Evolutionary conservation across 2,888 invertebrate species (phyloP).

Genomic region (Zele albiditarsus): DNA sequence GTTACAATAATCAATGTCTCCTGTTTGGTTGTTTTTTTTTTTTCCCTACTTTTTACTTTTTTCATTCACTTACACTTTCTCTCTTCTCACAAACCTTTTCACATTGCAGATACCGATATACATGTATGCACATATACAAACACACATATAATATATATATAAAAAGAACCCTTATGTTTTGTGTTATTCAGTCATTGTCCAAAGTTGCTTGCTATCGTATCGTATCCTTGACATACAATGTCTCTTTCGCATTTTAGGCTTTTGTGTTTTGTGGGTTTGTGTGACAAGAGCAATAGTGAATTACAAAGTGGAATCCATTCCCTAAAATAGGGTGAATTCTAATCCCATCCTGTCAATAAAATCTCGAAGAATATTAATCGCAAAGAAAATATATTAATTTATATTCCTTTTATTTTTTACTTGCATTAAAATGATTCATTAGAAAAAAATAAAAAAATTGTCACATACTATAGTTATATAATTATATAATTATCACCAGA

Average conservation of each 20-base stretch:
- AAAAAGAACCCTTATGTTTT: background rate
- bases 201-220: slow-evolving; percentile 13
- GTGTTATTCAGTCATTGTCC: slow-evolving; percentile 15
- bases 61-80: background rate
- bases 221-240: slow-evolving; percentile 16
- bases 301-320: too few species aligned
- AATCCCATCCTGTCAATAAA: too few species aligned
- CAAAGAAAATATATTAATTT: background rate
- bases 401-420: background rate
- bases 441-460: too few species aligned
- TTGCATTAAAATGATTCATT: too few species aligned
- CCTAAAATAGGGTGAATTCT: too few species aligned
- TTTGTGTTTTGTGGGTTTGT: slow-evolving; percentile 1
- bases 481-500: too few species aligned
- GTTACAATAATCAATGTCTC: slow-evolving; percentile 70
- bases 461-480: too few species aligned
- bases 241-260: background rate
- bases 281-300: background rate
- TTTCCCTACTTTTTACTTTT: background rate
- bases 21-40: slow-evolving; percentile 30
- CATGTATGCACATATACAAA: background rate
- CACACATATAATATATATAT: background rate
- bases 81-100: background rate
- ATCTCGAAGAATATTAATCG: background rate
- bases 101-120: background rate